Evolutionary conservation across 2,797 vertebrate genomes (phyloP).

Genomic region (Emydoidea blandingii): DNA sequence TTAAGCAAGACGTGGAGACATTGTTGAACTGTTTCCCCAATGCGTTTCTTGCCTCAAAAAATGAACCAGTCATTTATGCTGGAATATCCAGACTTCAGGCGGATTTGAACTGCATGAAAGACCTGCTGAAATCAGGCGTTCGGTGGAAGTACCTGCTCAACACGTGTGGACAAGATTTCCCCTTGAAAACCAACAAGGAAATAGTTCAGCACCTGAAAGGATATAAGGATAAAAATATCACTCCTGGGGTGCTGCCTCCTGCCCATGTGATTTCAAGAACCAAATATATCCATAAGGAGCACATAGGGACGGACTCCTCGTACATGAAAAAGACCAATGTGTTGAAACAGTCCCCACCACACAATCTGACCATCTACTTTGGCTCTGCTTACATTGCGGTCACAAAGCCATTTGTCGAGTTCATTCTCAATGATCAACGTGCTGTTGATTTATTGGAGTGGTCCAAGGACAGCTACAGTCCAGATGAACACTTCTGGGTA

Average conservation of each 20-base stretch:
- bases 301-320: not conserved
- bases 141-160: constrained; percentile 75
- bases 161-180: constrained; percentile 78
- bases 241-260: constrained; percentile 71
- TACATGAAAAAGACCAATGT: constrained; percentile 35
- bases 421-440: constrained; percentile 65
- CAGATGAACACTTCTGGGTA: constrained; percentile 82
- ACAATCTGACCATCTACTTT: constrained; percentile 77
- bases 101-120: constrained; percentile 73
- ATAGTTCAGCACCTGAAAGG: constrained; percentile 70
- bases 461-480: constrained; percentile 80
- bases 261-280: constrained; percentile 32
- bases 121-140: constrained; percentile 30
- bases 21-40: constrained; percentile 74
- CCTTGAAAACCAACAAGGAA: constrained; percentile 77
- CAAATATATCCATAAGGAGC: constrained; percentile 56
- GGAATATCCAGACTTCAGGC: constrained; percentile 77
- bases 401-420: constrained; percentile 72
- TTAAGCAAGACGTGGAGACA: constrained; percentile 5
- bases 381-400: constrained; percentile 78
- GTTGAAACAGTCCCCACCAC: constrained; percentile 70
- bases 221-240: constrained; percentile 76
- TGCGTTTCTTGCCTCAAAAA: constrained; percentile 69
- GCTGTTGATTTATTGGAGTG: constrained; percentile 74
- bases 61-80: constrained; percentile 70